Conservation (phyloP, 2,113 vertebrate genomes). For the Physeter macrocephalus region DNA sequence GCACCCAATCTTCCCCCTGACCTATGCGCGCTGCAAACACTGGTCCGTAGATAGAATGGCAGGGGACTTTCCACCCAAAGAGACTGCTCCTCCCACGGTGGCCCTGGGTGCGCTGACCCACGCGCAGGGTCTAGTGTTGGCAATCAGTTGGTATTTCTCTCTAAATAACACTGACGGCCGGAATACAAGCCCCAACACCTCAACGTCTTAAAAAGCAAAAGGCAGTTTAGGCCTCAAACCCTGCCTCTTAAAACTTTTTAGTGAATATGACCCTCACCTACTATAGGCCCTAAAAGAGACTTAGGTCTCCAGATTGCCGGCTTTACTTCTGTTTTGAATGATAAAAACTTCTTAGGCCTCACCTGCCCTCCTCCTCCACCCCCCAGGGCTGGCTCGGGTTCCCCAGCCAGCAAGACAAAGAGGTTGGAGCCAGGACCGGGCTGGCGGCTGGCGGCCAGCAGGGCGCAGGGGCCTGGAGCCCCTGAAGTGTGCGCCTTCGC, state of each 20-base stretch:
- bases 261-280: neutral
- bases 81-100: neutral
- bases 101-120: neutral
- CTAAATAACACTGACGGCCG: neutral
- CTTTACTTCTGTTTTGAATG: conserved; percentile 56
- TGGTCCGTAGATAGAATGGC: neutral
- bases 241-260: conserved; percentile 3
- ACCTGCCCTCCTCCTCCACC: neutral
- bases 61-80: neutral
- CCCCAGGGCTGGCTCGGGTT: neutral
- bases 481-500: neutral
- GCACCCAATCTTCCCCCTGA: neutral
- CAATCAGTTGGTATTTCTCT: neutral
- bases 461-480: neutral
- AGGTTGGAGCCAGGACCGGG: neutral
- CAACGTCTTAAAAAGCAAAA: conserved; percentile 6
- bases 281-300: neutral
- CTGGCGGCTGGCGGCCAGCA: neutral
- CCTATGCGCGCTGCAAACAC: neutral
- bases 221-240: neutral
- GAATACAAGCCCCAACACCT: neutral
- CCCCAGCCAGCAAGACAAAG: neutral
- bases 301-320: neutral
- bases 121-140: neutral
- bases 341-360: neutral